Percentiles rank a stretch among this genome's conserved stretches.
Evolutionary conservation across 1,140 invertebrate species (phyloP).

Genomic region (Brachionus calyciflorus): DNA sequence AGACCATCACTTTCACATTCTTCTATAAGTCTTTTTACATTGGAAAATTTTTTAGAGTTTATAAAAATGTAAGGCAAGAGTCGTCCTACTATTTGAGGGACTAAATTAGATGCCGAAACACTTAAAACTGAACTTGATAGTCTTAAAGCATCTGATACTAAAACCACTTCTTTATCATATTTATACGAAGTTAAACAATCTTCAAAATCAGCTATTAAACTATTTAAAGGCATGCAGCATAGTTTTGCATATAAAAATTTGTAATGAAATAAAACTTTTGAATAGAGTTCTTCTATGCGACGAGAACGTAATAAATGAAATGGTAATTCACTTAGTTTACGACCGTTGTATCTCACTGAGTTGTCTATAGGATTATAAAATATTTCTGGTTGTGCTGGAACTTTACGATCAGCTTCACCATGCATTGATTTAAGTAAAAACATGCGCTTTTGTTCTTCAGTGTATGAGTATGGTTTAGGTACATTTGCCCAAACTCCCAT

Average conservation of each 20-base stretch:
- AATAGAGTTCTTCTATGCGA: conserved; percentile 85
- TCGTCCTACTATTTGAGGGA: conserved; percentile 85
- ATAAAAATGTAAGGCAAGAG: conserved; percentile 69
- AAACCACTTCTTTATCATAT: conserved; percentile 79
- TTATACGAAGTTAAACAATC: conserved; percentile 81
- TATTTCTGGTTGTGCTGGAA: conserved; percentile 87
- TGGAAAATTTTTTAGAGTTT: conserved; percentile 78
- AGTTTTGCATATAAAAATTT: conserved; percentile 94
- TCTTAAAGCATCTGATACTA: conserved; percentile 88
- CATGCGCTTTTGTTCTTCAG: conserved; percentile 77
- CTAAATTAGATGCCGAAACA: conserved; percentile 89
- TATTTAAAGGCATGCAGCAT: conserved; percentile 85
- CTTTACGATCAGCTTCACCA: conserved; percentile 88
- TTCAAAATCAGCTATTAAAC: conserved; percentile 90
- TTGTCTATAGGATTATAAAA: conserved; percentile 83
- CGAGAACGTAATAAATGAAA: conserved; percentile 85
- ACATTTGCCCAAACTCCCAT: conserved; percentile 86
- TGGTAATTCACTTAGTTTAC: conserved; percentile 73
- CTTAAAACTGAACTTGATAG: conserved; percentile 72
- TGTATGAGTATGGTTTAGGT: conserved; percentile 92
- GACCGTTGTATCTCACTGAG: conserved; percentile 64
- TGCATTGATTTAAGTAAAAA: conserved; percentile 71
- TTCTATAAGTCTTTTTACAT: conserved; percentile 78
- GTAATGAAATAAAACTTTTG: conserved; percentile 92
- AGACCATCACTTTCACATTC: conserved; percentile 81